Evolutionary conservation across 2,113 vertebrate genomes (phyloP), one percentile per base, ranked within the genome.

Genomic region (Microtus richardsoni): DNA sequence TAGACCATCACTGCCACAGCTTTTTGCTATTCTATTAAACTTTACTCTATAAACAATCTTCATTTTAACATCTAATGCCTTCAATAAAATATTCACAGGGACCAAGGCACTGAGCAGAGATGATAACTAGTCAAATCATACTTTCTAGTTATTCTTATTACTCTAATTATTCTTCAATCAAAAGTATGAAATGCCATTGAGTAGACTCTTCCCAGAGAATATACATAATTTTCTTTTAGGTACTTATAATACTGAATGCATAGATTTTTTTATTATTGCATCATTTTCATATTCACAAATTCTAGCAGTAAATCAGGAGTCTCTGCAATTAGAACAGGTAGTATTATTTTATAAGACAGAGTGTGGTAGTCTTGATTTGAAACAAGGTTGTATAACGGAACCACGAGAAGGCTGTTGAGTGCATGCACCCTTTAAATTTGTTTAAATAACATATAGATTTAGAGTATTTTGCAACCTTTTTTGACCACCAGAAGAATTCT

Each of bases 401-500:
- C 30, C 7, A 44, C 1, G 0, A 26, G 12, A 68, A 94, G 89
- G 68, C 11, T 71, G 39, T 11, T 49, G 6, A 89, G 13, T 33
- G 2, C 2, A 60, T 36, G 3, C 11, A 4, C 3, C 47, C 1
- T 7, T 33, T 90, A 84, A 24, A 49, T 82, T 92, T 8, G 73
- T 80, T 86, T 73, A 77, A 68, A 39, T 5, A 30, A 0, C 0
- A n/a, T 58, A 60, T 90, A 33, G 71, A 60, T 58, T 10, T 66
- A 85, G 2, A 13, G 7, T 60, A 1, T 17, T 74, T 58, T 86
- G 28, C 16, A 62, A 49, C 17, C 1, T 58, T 60, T 62, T 71
- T 5, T 26, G 24, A 21, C 0, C 7, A 47, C 47, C 3, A 33
- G 62, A 88, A 71, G n/a, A 60, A 17, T 2, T 1, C 0, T 62